Evolutionary conservation across 2,113 vertebrate genomes (phyloP), one percentile per base, ranked within the genome.

Genomic region (Probosciger aterrimus): DNA sequence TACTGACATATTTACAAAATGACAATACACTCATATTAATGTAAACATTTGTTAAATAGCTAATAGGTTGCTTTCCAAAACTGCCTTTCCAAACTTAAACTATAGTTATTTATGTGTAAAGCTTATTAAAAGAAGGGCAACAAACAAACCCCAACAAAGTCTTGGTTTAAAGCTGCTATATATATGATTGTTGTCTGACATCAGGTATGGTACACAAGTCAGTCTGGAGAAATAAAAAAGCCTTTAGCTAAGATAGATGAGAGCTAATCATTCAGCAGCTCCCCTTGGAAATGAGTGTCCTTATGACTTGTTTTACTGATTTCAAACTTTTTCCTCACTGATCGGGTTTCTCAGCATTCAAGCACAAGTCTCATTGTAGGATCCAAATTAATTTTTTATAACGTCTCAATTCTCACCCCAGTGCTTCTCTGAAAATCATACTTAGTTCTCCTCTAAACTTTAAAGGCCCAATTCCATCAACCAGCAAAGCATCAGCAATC

Each of bases 111-210:
- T 67, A 28, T 33, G 18, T 41, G 33, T 4, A 28, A 91, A 22
- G 3, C 27, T 67, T 46, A 5, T 60, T 7, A 57, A 60, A 39
- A 31, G 47, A 8, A 11, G 0, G 7, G 2, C 4, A 43, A 25
- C 4, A 31, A 69, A 49, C 11, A 49, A 55, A 73, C 6, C 3
- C 16, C 33, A 52, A 7, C 9, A 59, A 46, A n/a, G 5, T 64
- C 30, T 31, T 73, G 41, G 9, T 49, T 90, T 78, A 39, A 62
- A 67, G 23, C 16, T 70, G 10, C 15, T 53, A 11, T 24, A 41
- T 67, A n/a, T 62, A n/a, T 31, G 78, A 30, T 22, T 44, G 14
- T 33, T 78, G 22, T 49, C 31, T 71, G 44, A 47, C 9, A 75
- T 31, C 24, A 69, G 8, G 24, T 75, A 43, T 37, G 16, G 25